These are phyloP conservation scores for Macrotus californicus DNA, from an alignment of 2,113 vertebrate species.

Conservation along the genomic window DNA sequence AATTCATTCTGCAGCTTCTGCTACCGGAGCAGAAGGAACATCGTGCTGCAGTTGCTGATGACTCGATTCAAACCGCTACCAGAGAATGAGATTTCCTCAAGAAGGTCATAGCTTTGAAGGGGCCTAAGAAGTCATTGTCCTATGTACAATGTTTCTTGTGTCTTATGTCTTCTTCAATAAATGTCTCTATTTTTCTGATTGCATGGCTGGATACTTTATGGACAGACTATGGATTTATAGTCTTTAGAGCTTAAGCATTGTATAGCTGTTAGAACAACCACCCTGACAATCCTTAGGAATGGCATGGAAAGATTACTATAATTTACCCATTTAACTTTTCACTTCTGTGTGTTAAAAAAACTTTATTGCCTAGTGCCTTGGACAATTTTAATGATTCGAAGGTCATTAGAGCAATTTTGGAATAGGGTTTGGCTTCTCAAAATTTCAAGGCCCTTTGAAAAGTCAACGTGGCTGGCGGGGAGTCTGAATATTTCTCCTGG, in stretches of 20 bases:
- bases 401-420: neutral
- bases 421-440: neutral
- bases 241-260: neutral
- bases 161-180: no score
- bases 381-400: neutral
- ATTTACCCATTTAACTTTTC: constrained; percentile 10
- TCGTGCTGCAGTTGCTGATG: no score
- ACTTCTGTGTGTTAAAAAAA: neutral
- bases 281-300: neutral
- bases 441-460: neutral
- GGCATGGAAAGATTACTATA: neutral
- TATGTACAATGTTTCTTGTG: no score
- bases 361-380: neutral
- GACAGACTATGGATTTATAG: neutral
- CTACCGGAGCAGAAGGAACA: no score
- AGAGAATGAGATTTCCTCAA: no score
- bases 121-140: no score
- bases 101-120: no score
- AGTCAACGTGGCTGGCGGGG: neutral
- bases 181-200: no score
- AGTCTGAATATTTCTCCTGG: neutral
- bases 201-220: no score
- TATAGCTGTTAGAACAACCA: constrained; percentile 30
- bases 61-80: no score
- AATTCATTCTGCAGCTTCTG: no score